Conservation (phyloP, 2,797 vertebrate genomes). For the Mormyrops boulengeri region DNA sequence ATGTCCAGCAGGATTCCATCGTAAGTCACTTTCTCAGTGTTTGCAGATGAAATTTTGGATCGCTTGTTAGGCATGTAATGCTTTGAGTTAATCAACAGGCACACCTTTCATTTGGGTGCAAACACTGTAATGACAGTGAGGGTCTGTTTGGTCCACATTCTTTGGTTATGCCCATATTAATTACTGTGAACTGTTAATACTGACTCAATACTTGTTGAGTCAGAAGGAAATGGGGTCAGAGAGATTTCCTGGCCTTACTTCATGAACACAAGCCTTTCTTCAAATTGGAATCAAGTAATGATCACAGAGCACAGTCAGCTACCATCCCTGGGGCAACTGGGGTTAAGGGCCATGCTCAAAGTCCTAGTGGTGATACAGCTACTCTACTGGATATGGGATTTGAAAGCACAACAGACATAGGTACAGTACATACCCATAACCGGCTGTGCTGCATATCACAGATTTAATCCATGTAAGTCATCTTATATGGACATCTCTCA, state of each 20-base stretch:
- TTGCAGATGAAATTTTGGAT: not conserved
- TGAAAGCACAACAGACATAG: not conserved
- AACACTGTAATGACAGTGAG: not conserved
- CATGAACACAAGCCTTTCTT: not conserved
- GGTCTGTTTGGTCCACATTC: not conserved
- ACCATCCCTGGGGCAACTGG: not conserved
- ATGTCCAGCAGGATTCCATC: constrained; percentile 70
- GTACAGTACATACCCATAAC: not conserved
- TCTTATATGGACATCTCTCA: not conserved
- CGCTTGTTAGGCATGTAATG: not conserved
- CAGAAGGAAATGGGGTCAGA: not conserved
- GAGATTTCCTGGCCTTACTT: not conserved
- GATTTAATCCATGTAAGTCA: not conserved
- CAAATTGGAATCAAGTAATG: not conserved
- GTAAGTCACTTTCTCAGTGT: constrained; percentile 45
- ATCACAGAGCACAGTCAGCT: not conserved
- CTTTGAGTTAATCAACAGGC: not conserved
- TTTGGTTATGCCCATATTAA: not conserved
- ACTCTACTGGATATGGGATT: not conserved
- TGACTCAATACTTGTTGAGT: not conserved
- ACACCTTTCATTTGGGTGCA: not conserved
- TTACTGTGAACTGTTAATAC: not conserved
- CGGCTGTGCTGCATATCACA: not conserved
- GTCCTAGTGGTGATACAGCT: not conserved
- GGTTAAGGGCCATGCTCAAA: not conserved